Evolutionary conservation across 1,140 invertebrate species (phyloP), one percentile per base, ranked within the genome.

Genomic region (Hydropsyche tenuis): DNA sequence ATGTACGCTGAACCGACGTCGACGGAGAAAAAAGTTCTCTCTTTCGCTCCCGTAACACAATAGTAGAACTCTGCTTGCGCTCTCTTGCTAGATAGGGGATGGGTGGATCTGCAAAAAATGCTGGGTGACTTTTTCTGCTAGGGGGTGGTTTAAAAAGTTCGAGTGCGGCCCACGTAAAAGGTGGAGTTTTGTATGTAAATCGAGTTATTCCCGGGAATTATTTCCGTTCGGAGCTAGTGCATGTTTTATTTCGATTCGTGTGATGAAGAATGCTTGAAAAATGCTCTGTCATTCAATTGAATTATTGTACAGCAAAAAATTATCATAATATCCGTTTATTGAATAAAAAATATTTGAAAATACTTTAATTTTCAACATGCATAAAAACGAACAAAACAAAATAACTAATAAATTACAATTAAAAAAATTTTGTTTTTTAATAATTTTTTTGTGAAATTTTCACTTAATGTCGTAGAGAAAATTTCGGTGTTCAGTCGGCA

Each of bases 181-280:
- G 64, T 62, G 42, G 27, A 73, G 63, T 73, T 73, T 70, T 73
- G 51, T 68, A 68, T 73, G 64, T 30, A 69, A 73, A 73, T 73
- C 42, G 46, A 69, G 48, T 68, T 73, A 70, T 66, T 51, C 42
- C 12, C 53, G 16, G 56, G 25, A 23, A 72, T 45, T 11, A 64
- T 72, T 63, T 25, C 56, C 18, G 22, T 23, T 60, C 23, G 22
- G 22, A 60, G 23, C 30, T 9, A 9, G 30, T 37, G 30, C 30
- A 37, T 37, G 30, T 37, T 37, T 37, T 37, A 4, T 4, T 37
- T 37, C 9, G 3, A 37, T 3, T 9, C 30, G 30, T n/a, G n/a
- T n/a, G 9, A 37, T 37, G 30, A 37, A 9, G 3, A 9, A 37
- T 37, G 30, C 30, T 9, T 37, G 30, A 37, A 37, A 37, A 37